Conservation (phyloP, 2,797 vertebrate genomes). For the Brachyrhaphis roseni region DNA sequence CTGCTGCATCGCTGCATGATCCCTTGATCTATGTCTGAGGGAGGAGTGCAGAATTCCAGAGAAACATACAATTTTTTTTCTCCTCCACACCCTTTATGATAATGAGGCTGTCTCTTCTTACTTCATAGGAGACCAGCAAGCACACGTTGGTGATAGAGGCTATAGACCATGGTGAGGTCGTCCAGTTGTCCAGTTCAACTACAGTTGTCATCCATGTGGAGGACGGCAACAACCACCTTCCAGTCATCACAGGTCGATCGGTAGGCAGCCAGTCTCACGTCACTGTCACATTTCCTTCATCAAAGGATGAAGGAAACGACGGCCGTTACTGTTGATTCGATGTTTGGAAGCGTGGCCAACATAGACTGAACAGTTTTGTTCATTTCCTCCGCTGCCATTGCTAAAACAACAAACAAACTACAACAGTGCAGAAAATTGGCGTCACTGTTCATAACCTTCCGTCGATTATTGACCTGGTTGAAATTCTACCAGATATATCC, state of each 20-base stretch:
- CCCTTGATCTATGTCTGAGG: not conserved
- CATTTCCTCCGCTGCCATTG: too few relatives aligned
- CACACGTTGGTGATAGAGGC: constrained; percentile 72
- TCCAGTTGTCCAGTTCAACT: constrained; percentile 70
- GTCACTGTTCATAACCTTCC: too few relatives aligned
- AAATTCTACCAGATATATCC: too few relatives aligned
- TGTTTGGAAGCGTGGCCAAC: too few relatives aligned
- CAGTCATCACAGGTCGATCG: constrained; percentile 59
- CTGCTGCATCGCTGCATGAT: not conserved
- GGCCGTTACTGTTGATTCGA: too few relatives aligned
- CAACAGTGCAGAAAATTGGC: too few relatives aligned
- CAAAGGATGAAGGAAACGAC: too few relatives aligned
- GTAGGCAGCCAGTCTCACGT: constrained; percentile 35
- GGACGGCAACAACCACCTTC: constrained; percentile 72
- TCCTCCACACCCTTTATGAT: not conserved
- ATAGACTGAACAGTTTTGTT: too few relatives aligned
- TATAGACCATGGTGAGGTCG: constrained; percentile 69
- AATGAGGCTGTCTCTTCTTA: not conserved
- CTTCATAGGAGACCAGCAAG: constrained; percentile 57
- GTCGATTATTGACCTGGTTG: too few relatives aligned
- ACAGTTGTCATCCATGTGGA: constrained; percentile 63
- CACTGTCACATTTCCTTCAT: too few relatives aligned
- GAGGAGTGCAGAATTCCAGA: not conserved
- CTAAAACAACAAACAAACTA: too few relatives aligned
- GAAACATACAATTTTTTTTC: too few relatives aligned